These are phyloP conservation scores for Polydrusus pterygomalis DNA, from an alignment of 2,888 invertebrate genomes.

Conservation along the genomic window DNA sequence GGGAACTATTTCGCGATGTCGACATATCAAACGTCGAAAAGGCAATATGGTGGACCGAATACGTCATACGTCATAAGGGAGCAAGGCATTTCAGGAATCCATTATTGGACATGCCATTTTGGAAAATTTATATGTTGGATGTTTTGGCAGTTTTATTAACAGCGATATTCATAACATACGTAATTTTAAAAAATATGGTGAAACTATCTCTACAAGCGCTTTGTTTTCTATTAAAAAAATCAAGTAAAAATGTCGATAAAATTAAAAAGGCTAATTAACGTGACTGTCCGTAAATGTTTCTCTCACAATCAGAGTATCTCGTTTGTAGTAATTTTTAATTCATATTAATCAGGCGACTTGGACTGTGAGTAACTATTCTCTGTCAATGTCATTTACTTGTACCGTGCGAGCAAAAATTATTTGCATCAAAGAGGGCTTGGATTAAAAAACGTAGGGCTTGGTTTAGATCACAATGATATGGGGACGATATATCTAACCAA, in stretches of 20 bases:
- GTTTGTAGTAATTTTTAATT: no score
- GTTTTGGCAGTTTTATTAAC: constrained; percentile 48
- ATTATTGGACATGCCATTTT: constrained; percentile 57
- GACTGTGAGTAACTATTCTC: no score
- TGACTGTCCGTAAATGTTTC: no score
- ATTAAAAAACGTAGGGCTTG: no score
- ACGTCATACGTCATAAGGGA: constrained; percentile 60
- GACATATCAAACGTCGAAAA: constrained; percentile 57
- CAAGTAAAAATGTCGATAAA: constrained; percentile 11
- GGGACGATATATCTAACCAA: no score
- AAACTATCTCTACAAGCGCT: constrained; percentile 8
- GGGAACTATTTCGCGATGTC: constrained; percentile 58
- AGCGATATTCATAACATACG: not conserved
- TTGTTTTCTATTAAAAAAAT: not conserved
- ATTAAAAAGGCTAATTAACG: not conserved
- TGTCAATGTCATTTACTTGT: no score
- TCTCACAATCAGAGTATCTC: no score
- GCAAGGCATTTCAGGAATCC: constrained; percentile 58
- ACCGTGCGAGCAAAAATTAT: no score
- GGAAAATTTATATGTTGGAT: constrained; percentile 59
- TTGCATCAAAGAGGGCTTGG: no score
- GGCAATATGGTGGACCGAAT: constrained; percentile 62
- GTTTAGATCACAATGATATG: no score
- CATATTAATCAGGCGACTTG: no score
- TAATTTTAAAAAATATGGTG: constrained; percentile 23